Conservation (phyloP, 2,888 invertebrate genomes). For the Ceraclea dissimilis region DNA sequence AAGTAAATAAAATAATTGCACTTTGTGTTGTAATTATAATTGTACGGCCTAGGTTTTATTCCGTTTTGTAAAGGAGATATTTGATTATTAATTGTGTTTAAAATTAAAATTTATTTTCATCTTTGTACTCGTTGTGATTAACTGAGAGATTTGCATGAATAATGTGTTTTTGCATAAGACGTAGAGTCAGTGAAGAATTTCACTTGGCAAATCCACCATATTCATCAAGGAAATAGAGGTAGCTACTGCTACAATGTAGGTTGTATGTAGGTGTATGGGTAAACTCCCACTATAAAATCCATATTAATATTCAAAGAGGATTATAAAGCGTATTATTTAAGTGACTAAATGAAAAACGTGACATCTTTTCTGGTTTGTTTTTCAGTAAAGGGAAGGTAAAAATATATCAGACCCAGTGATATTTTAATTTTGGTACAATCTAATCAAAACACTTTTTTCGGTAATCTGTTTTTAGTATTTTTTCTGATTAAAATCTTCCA, state of each 20-base stretch:
- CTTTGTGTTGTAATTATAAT: too few relatives aligned
- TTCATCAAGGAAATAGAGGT: constrained; percentile 1
- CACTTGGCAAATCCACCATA: neutral
- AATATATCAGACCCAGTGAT: too few relatives aligned
- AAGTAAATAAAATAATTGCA: too few relatives aligned
- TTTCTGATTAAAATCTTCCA: too few relatives aligned
- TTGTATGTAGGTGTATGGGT: too few relatives aligned
- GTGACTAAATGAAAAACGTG: constrained; percentile 1
- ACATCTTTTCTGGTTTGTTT: neutral
- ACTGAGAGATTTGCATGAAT: constrained; percentile 1
- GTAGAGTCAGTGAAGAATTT: neutral
- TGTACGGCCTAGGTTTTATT: too few relatives aligned
- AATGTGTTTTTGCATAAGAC: constrained; percentile 2
- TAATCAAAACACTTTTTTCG: too few relatives aligned
- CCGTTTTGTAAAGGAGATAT: too few relatives aligned
- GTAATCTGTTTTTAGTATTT: too few relatives aligned
- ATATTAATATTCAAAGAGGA: constrained; percentile 1
- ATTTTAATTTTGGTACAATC: too few relatives aligned
- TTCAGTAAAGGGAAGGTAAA: too few relatives aligned
- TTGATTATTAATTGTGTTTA: neutral
- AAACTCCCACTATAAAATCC: neutral
- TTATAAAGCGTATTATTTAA: neutral
- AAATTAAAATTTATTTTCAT: neutral
- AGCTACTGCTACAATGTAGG: neutral
- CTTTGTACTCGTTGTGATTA: neutral